A percentile compares a stretch with the other conserved stretches of the same genome.
Evolutionary conservation across 2,113 vertebrate species (phyloP).

Genomic region (Elanoides forficatus): DNA sequence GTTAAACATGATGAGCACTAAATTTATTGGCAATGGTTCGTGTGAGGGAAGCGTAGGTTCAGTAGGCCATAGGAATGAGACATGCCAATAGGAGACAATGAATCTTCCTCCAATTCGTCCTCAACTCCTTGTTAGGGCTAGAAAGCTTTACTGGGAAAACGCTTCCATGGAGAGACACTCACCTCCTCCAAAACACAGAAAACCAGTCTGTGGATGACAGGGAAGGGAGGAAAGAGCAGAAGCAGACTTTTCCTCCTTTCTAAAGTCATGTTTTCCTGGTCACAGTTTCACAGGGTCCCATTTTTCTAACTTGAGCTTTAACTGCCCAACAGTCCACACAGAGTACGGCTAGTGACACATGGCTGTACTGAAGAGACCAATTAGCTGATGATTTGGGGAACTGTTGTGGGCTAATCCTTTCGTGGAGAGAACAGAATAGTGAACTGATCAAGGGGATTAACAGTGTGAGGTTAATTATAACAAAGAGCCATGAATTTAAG

Average conservation of each 20-base stretch:
- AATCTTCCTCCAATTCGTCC: neutral
- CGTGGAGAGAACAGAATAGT: neutral
- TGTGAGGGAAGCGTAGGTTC: neutral
- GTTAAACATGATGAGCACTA: neutral
- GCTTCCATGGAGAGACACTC: neutral
- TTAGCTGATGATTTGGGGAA: neutral
- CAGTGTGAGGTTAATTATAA: neutral
- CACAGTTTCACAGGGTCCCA: neutral
- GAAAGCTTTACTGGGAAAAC: neutral
- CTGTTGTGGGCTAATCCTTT: neutral
- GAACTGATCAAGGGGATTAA: neutral
- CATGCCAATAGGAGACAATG: neutral
- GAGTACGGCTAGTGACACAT: neutral
- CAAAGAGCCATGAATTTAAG: neutral
- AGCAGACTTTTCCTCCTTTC: neutral
- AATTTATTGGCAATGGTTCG: neutral
- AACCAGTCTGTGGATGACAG: neutral
- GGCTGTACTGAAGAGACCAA: neutral
- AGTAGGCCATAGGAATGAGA: neutral
- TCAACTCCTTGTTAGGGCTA: neutral
- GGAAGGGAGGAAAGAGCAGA: neutral
- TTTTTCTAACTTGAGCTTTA: neutral
- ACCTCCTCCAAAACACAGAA: neutral
- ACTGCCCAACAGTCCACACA: neutral
- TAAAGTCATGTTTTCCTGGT: neutral